These are phyloP conservation scores for Pelochelys cantorii DNA, from an alignment of 2,797 vertebrate genomes.

Conservation along the genomic window DNA sequence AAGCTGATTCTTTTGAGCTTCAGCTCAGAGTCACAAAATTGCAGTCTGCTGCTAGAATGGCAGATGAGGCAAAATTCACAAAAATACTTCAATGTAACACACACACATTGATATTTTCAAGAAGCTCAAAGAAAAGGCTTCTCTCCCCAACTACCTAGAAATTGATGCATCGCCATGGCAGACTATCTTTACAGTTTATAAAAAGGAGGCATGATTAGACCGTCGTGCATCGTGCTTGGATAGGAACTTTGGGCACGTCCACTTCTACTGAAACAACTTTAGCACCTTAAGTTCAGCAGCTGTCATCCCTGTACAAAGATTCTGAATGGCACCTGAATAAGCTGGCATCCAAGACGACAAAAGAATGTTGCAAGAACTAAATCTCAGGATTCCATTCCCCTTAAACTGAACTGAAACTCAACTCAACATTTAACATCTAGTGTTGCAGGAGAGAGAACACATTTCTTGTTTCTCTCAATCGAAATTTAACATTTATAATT, in stretches of 20 bases:
- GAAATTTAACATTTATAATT: no score
- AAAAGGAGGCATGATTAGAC: not conserved
- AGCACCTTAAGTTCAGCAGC: not conserved
- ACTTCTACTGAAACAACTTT: not conserved
- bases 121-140: not conserved
- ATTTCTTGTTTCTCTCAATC: no score
- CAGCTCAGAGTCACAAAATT: not conserved
- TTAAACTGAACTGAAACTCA: not conserved
- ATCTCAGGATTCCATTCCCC: not conserved
- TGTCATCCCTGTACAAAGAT: not conserved
- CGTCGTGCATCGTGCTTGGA: not conserved
- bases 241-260: not conserved
- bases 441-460: not conserved
- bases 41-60: not conserved
- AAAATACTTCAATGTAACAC: not conserved
- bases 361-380: not conserved
- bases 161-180: not conserved
- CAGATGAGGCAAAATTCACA: not conserved
- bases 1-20: not conserved
- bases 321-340: accelerated
- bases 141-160: not conserved
- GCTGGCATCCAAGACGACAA: accelerated
- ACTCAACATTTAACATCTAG: not conserved
- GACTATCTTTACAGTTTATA: not conserved
- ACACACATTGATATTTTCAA: not conserved